Evolutionary conservation across 1,140 invertebrate genomes (phyloP).

Genomic region (Ips typographus): DNA sequence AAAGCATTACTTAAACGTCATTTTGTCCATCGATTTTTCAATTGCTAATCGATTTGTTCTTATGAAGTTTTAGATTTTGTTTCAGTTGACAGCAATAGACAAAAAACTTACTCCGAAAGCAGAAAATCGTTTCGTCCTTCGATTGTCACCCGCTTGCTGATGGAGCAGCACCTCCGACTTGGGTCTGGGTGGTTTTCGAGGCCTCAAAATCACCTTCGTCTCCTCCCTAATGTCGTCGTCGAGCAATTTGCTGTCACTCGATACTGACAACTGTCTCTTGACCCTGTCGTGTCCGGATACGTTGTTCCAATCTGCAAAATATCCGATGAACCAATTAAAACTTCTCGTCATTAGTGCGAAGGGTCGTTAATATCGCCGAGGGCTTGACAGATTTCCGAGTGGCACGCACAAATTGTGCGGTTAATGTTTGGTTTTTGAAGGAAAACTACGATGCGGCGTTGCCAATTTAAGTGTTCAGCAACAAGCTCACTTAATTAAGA

Average conservation of each 20-base stretch:
- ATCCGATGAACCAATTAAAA: background rate
- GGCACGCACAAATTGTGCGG: too few species aligned
- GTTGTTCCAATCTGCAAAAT: constrained; percentile 72
- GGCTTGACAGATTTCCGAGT: too few species aligned
- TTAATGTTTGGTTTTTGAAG: too few species aligned
- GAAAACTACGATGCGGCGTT: too few species aligned
- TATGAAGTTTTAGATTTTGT: too few species aligned
- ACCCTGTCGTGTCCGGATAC: constrained; percentile 75
- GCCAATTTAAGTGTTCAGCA: too few species aligned
- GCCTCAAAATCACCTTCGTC: constrained; percentile 81
- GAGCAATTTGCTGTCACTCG: constrained; percentile 85
- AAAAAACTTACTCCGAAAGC: constrained; percentile 89
- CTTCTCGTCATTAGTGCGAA: too few species aligned
- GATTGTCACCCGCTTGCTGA: constrained; percentile 61
- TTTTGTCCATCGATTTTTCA: too few species aligned
- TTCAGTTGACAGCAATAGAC: too few species aligned
- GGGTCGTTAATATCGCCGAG: background rate
- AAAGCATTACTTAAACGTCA: too few species aligned
- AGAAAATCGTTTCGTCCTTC: constrained; percentile 84
- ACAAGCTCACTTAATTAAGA: too few species aligned
- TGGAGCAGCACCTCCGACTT: constrained; percentile 86
- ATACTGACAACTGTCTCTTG: constrained; percentile 83
- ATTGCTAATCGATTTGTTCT: background rate
- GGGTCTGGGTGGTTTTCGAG: constrained; percentile 82
- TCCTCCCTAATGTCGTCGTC: constrained; percentile 84